Evolutionary conservation across 2,888 invertebrate species (phyloP).

Genomic region (Marasmarcha lunaedactyla): DNA sequence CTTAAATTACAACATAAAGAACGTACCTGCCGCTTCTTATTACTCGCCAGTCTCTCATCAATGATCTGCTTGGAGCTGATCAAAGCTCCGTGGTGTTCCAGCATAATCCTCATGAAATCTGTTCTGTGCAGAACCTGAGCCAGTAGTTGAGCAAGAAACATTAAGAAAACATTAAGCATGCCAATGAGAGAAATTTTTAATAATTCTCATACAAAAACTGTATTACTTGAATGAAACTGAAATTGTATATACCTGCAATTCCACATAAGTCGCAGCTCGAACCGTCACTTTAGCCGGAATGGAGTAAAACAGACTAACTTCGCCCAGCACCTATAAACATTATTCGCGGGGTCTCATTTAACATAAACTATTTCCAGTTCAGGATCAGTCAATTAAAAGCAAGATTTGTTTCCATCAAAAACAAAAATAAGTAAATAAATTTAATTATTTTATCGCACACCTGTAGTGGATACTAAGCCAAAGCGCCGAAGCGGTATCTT

Average conservation of each 20-base stretch:
- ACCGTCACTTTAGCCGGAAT: slow-evolving; percentile 60
- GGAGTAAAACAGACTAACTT: slow-evolving; percentile 54
- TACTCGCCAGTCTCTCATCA: slow-evolving; percentile 25
- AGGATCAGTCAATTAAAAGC: too few relatives aligned
- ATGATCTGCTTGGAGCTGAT: slow-evolving; percentile 32
- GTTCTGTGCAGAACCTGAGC: slow-evolving; percentile 49
- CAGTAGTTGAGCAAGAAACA: too few relatives aligned
- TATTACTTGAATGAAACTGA: slow-evolving; percentile 4
- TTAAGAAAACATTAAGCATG: too few relatives aligned
- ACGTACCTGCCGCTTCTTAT: slow-evolving; percentile 34
- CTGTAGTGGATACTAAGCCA: too few relatives aligned
- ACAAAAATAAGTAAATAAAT: too few relatives aligned
- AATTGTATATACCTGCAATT: slow-evolving; percentile 37
- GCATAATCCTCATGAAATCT: slow-evolving; percentile 50
- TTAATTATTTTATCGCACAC: too few relatives aligned
- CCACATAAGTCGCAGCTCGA: slow-evolving; percentile 60
- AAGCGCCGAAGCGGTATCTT: too few relatives aligned
- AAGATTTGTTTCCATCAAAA: too few relatives aligned
- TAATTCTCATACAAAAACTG: too few relatives aligned
- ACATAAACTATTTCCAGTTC: slow-evolving; percentile 1
- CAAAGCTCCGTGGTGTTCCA: slow-evolving; percentile 39
- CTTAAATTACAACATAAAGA: too few relatives aligned
- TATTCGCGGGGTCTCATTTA: not conserved
- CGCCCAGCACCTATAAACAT: slow-evolving; percentile 50
- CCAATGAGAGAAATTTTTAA: too few relatives aligned